Base-by-base conservation (phyloP, 2,888 invertebrate species). In the Tinea pellionella region DNA sequence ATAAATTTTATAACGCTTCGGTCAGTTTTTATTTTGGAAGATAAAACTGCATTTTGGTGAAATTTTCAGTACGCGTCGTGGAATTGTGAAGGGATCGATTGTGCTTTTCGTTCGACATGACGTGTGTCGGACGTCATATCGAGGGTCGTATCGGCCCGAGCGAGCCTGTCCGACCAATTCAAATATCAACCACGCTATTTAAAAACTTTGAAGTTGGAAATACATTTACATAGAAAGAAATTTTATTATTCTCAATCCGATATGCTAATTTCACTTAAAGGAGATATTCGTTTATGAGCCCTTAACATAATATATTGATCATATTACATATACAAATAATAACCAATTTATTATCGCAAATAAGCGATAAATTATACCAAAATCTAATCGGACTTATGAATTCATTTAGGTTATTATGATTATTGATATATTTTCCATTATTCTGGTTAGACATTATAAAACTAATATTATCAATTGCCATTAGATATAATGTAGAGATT, bases 1-100 rank as follows among this genome's bases (percentile, higher is more conserved):
- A 59, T 61, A 61, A 61, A 61, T 59, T 59, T 60, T 59, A 37
- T 37, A 37, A 37, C 37, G 37, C 9, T 9, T 37, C 37, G 2
- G 9, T 37, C 37, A 37, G 9, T 37, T 37, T 47, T 47, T 47
- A 47, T 53, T 53, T 12, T 24, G 53, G 2, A 6, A 18, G 18
- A 55, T 9, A 57, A 57, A 57, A 32, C 12, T n/a, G 32, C 30
- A 57, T 57, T 57, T 57, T 32, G 6, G 32, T 57, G 32, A 57
- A 57, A 57, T 57, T 57, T 57, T 57, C 57, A 57, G 57, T 57
- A 15, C 19, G 57, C 57, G 32, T 24, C 55, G 47, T 3, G 47
- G 15, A 47, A 47, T 47, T 15, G 30, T 59, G 59, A 41, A 12
- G 59, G 42, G 42, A 41, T 43, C 19, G 59, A 59, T 43, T 41